Evolutionary conservation across 2,113 vertebrate species (phyloP), one percentile per base, ranked within the genome.

Genomic region (Sceloporus tristichus): DNA sequence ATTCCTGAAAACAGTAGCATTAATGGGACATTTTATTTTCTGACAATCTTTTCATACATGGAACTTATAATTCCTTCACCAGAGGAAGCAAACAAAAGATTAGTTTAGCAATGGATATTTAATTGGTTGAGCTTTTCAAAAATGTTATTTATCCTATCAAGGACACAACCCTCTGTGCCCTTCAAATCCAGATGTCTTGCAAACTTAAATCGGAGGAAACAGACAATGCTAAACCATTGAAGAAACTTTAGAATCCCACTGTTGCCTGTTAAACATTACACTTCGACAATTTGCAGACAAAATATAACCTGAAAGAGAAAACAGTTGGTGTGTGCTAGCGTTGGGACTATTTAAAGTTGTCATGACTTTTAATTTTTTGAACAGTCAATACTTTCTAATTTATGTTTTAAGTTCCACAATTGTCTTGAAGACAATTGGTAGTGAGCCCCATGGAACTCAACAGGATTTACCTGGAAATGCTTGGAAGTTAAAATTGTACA

Each of bases 61-160:
- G 38, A 62, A 34, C 34, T 66, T 78, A 73, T 53, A 76, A n/a
- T 14, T 79, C 71, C 79, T 11, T 34, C 48, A 18, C 83, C 84
- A 91, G 38, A 86, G 5, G 23, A 74, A 68, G 38, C 6, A 83
- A 88, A 68, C 14, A 73, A 73, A 73, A 73, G 13, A 48, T 83
- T 68, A 38, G 8, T 71, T 81, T 38, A 82, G 70, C 70, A 65
- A 76, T 34, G 34, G 78, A 90, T 82, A 11, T 16, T 56, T 40
- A 54, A 91, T 54, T 10, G 40, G 10, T 3, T 29, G 66, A 89
- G 76, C 9, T 23, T 23, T 85, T 89, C 29, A 54, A 48, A 82
- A 91, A 76, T 0, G 0, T 14, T 83, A 2, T 86, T 94, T 90
- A 88, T 90, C 94, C 94, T 80, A 95, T 82, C 91, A 92, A 86